A percentile compares a stretch with the other conserved stretches of the same genome.
phyloP scores from a whole-genome alignment of 2,888 invertebrate genomes.

The Norana najaformis region DNA sequence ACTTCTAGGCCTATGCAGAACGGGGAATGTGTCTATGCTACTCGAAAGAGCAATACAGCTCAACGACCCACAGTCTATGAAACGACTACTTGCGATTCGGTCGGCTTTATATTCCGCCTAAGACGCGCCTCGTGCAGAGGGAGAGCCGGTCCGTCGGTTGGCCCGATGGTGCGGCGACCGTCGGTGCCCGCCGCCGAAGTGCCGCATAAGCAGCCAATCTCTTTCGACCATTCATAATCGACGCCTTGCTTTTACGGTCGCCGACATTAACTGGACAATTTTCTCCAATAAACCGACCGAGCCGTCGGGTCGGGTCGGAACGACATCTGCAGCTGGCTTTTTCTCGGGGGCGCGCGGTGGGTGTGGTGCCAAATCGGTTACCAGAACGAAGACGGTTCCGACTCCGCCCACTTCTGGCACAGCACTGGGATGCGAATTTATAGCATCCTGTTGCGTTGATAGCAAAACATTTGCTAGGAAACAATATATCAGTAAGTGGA shows the following conservation, averaged over 20 bases:
- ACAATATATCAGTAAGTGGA: too few species aligned
- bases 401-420: too few species aligned
- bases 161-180: background rate
- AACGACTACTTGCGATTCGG: background rate
- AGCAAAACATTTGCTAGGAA: too few species aligned
- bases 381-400: too few species aligned
- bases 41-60: background rate
- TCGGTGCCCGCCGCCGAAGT: background rate
- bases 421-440: too few species aligned
- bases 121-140: background rate
- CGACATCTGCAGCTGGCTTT: background rate
- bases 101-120: background rate
- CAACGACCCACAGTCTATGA: background rate
- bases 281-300: background rate
- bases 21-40: too few species aligned
- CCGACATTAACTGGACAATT: background rate
- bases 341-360: background rate
- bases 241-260: background rate
- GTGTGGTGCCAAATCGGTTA: background rate
- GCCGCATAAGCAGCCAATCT: background rate
- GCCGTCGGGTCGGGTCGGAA: background rate
- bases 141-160: background rate
- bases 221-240: constrained; percentile 1
- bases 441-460: too few species aligned
- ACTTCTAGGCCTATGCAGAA: background rate